These are phyloP conservation scores for Aphelinus certus DNA, from an alignment of 1,140 invertebrate genomes.

Conservation along the genomic window DNA sequence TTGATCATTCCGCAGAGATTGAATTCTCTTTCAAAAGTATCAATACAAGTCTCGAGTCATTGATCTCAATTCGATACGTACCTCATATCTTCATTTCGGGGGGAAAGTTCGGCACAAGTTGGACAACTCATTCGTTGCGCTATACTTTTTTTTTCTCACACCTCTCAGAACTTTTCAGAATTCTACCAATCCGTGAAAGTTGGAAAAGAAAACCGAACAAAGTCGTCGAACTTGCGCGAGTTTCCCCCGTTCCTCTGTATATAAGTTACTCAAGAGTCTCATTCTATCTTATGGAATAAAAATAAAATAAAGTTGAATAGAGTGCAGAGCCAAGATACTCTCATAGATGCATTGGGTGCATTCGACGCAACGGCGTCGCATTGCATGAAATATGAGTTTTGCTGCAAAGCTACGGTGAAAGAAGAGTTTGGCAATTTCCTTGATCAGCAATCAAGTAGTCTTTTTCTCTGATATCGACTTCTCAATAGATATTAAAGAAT, in stretches of 20 bases:
- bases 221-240: slow-evolving; percentile 23
- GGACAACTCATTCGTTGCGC: neutral
- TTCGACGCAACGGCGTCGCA: too few species aligned
- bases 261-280: neutral
- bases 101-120: slow-evolving; percentile 18
- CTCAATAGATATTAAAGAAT: neutral
- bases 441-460: too few species aligned
- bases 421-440: too few species aligned
- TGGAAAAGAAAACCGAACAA: neutral
- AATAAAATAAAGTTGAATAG: too few species aligned
- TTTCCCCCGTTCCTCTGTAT: neutral
- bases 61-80: neutral
- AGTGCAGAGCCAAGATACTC: too few species aligned
- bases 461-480: too few species aligned
- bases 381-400: too few species aligned
- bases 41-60: neutral
- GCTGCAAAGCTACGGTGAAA: too few species aligned
- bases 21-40: neutral
- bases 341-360: too few species aligned
- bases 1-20: neutral
- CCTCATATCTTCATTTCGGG: slow-evolving; percentile 1
- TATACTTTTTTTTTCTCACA: neutral
- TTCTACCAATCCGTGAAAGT: too few species aligned
- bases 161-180: too few species aligned
- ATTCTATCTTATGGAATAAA: neutral